Evolutionary conservation across 2,797 vertebrate genomes (phyloP), one percentile per base, ranked within the genome.

Genomic region (Coilia nasus): DNA sequence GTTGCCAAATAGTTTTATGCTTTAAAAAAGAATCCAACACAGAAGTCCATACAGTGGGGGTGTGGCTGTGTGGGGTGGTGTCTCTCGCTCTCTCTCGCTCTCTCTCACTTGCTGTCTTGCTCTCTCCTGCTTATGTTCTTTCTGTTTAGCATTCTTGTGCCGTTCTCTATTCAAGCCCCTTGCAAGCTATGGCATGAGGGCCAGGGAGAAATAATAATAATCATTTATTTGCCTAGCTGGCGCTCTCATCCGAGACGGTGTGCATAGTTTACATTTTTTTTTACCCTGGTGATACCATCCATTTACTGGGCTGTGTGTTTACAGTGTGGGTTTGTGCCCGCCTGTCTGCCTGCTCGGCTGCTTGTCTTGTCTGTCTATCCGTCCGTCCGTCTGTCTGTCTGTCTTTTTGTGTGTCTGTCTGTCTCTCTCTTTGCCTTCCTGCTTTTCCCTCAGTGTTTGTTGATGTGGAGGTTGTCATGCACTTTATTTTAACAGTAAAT

Each of bases 1-100:
- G 86, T 81, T 75, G 67, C 67, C 86, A 88, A 86, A 88, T 80
- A 81, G 85, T 81, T 86, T 87, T 86, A 21, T 28, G 62, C 83
- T 60, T 82, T 64, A 83, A 87, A 87, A 89, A 57, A 87, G 71
- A 81, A 54, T 15, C 1, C 46, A 59, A 71, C 23, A 35, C 47
- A 28, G 82, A 60, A 71, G 28, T 23, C 46, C 46, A 47, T 81
- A 85, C 75, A 28, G 84, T 41, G 59, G 81, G 50, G 56, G 78
- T 17, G 7, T 81, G 44, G 23, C 62, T 81, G 17, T 71, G 50
- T 83, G 82, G 81, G 81, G 5, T 28, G 64, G 28, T 71, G 25
- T 2, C 28, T 31, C 25, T 14, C 3, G 11, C 12, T 35, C 25
- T 0, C 64, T 71, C 12, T 15, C 12, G 3, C 28, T 31, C 64